phyloP scores from a whole-genome alignment of 2,888 invertebrate genomes.

The Copidosoma aretas region DNA sequence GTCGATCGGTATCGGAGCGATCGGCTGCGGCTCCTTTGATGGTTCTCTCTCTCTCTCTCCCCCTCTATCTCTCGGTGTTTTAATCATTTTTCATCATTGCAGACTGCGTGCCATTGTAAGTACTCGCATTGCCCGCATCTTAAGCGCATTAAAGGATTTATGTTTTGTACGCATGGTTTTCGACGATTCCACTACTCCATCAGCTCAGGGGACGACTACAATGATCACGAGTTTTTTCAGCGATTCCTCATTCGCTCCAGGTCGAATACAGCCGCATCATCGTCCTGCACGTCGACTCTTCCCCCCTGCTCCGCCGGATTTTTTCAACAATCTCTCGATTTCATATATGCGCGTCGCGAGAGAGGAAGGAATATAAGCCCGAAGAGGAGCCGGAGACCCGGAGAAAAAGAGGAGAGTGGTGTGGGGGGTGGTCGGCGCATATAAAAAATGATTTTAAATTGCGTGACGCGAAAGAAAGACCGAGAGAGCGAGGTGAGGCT shows the following conservation, averaged over 20 bases:
- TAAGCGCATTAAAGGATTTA: no score
- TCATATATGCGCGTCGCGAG: background rate
- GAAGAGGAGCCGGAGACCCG: background rate
- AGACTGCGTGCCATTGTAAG: no score
- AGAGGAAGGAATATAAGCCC: background rate
- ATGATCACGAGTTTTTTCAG: no score
- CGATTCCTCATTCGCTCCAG: no score
- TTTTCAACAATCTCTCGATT: no score
- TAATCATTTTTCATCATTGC: constrained; percentile 58
- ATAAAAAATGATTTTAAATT: constrained; percentile 31
- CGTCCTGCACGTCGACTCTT: no score
- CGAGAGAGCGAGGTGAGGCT: constrained; percentile 14
- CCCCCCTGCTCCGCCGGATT: no score
- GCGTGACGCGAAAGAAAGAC: constrained; percentile 29
- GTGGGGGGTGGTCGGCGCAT: background rate
- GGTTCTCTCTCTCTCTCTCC: background rate
- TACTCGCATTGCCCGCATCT: constrained; percentile 39
- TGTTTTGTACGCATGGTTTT: constrained; percentile 41
- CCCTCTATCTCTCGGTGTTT: constrained; percentile 42
- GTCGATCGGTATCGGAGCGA: constrained; percentile 46
- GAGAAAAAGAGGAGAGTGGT: background rate
- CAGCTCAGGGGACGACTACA: background rate
- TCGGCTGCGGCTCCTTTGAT: constrained; percentile 52
- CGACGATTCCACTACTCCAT: background rate
- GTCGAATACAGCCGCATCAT: no score